These are phyloP conservation scores for Allobates femoralis DNA, from an alignment of 2,797 vertebrate genomes.

Conservation along the genomic window DNA sequence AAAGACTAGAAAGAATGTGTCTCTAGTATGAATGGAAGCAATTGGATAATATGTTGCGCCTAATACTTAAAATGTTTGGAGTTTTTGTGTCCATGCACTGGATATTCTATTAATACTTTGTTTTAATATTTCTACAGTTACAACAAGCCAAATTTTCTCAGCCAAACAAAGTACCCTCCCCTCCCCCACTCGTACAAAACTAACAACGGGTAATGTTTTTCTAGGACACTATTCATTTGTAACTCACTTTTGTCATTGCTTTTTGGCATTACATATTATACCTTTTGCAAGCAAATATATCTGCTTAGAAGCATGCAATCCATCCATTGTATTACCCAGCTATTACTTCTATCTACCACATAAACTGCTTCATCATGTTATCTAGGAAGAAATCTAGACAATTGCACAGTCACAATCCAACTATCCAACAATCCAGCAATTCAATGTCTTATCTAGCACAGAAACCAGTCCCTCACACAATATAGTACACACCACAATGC, in stretches of 20 bases:
- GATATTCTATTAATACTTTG: not conserved
- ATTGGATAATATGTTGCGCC: not conserved
- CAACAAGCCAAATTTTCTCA: constrained; percentile 20
- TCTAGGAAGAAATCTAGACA: not conserved
- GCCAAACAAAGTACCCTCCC: not conserved
- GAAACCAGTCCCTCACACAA: too few relatives aligned
- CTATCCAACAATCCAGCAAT: not conserved
- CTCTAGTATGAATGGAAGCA: not conserved
- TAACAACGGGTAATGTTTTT: constrained; percentile 33
- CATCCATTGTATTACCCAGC: not conserved
- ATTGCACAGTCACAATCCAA: not conserved
- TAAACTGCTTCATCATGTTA: not conserved
- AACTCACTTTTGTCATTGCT: not conserved
- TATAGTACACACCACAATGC: not conserved
- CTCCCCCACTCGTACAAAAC: not conserved
- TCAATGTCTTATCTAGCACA: not conserved
- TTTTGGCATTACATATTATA: not conserved
- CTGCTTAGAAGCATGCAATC: constrained; percentile 12
- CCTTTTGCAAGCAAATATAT: not conserved
- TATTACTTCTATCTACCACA: not conserved
- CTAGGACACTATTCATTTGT: not conserved
- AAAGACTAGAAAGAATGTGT: not conserved
- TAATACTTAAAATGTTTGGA: not conserved
- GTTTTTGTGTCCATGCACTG: not conserved
- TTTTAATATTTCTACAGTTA: constrained; percentile 26